These are phyloP conservation scores for Megalurothrips usitatus DNA, from an alignment of 2,888 invertebrate species.

Conservation along the genomic window DNA sequence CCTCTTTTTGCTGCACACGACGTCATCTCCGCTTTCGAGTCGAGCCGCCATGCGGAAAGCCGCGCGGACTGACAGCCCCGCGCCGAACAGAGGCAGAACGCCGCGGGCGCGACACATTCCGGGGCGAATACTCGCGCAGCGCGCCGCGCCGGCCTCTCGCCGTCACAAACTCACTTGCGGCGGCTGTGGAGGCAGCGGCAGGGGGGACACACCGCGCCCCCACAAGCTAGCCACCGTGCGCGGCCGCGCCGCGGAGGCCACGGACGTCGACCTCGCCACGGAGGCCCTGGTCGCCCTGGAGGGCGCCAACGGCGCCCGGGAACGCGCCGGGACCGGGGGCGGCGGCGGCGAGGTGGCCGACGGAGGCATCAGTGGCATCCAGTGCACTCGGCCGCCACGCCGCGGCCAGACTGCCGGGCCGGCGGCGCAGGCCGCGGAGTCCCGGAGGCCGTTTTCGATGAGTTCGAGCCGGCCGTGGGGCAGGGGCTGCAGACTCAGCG, in stretches of 20 bases:
- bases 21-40: too few species aligned
- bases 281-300: slow-evolving; percentile 38
- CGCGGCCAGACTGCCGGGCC: background rate
- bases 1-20: slow-evolving; percentile 6
- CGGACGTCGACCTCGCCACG: background rate
- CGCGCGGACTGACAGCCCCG: too few species aligned
- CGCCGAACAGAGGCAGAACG: too few species aligned
- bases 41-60: too few species aligned
- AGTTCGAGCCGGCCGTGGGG: background rate
- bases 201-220: background rate
- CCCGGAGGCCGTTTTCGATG: too few species aligned
- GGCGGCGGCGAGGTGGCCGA: slow-evolving; percentile 64
- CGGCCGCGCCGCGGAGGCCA: background rate
- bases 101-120: too few species aligned
- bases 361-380: slow-evolving; percentile 41
- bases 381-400: slow-evolving; percentile 51
- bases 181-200: background rate
- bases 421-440: background rate
- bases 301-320: slow-evolving; percentile 41
- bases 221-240: background rate
- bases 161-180: too few species aligned
- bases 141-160: too few species aligned
- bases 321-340: slow-evolving; percentile 40
- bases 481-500: background rate
- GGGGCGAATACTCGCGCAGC: too few species aligned